Conservation (phyloP, 2,888 invertebrate genomes). For the Lydus trimaculatus region DNA sequence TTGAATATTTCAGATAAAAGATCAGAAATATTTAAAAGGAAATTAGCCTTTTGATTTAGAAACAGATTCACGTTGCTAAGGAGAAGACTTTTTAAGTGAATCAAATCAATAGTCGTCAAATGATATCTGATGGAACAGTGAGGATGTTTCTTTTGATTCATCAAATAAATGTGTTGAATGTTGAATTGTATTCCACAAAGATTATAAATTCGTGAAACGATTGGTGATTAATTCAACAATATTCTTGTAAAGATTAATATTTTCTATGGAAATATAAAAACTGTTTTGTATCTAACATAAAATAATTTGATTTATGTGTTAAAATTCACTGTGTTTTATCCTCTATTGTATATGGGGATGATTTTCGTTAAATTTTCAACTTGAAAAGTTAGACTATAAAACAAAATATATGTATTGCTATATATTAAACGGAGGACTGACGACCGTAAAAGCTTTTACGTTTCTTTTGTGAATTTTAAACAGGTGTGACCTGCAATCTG, state of each 20-base stretch:
- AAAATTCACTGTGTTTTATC: not conserved
- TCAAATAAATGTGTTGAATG: not conserved
- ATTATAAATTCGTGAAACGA: not conserved
- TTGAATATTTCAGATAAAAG: not conserved
- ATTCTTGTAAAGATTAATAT: not conserved
- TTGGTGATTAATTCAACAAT: not conserved
- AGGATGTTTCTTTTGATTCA: not conserved
- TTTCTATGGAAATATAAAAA: not conserved
- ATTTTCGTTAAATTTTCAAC: not conserved
- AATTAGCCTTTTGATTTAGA: not conserved
- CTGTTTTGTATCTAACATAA: not conserved
- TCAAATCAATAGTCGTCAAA: not conserved
- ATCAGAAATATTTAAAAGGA: not conserved
- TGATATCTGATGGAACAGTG: not conserved
- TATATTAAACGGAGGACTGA: constrained; percentile 26
- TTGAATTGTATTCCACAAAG: not conserved
- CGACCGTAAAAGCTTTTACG: constrained; percentile 27
- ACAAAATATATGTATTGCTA: constrained; percentile 27
- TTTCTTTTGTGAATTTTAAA: constrained; percentile 31
- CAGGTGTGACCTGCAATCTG: constrained; percentile 26
- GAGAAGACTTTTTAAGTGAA: not conserved
- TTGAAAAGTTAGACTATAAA: constrained; percentile 25
- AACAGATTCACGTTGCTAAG: not conserved
- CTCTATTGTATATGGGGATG: not conserved
- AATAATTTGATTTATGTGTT: not conserved